A percentile compares a stretch with the other conserved stretches of the same genome.
phyloP scores from a whole-genome alignment of 92 coral and sea anemone species.

The Blastomussa wellsi region DNA sequence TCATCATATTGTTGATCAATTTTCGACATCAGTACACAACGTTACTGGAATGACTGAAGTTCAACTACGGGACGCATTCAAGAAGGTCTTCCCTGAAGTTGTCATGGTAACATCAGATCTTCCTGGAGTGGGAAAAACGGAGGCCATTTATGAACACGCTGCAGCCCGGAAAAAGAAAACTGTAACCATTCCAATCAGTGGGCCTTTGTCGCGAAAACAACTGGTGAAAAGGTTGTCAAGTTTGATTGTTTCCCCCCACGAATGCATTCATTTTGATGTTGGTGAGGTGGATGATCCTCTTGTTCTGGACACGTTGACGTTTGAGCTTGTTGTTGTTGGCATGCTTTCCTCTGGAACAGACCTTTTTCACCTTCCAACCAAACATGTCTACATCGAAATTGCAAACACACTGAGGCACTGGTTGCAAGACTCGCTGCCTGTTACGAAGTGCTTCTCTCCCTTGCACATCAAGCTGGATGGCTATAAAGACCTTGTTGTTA shows the following conservation, averaged over 20 bases:
- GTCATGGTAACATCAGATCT: slow-evolving; percentile 80
- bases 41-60: slow-evolving; percentile 84
- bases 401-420: slow-evolving; percentile 90
- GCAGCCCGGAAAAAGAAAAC: slow-evolving; percentile 50
- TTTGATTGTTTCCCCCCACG: slow-evolving; percentile 52
- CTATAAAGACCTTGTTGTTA: slow-evolving; percentile 64
- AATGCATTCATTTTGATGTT: slow-evolving; percentile 82
- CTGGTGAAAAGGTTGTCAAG: slow-evolving; percentile 65
- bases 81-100: slow-evolving; percentile 66
- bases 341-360: slow-evolving; percentile 85
- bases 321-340: slow-evolving; percentile 84
- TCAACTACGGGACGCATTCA: slow-evolving; percentile 60
- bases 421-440: slow-evolving; percentile 80
- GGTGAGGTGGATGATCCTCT: slow-evolving; percentile 89
- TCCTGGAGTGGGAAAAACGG: slow-evolving; percentile 95
- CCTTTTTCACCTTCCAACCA: slow-evolving; percentile 78
- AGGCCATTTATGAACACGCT: slow-evolving; percentile 67
- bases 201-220: slow-evolving; percentile 72
- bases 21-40: slow-evolving; percentile 72
- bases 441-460: slow-evolving; percentile 84
- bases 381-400: slow-evolving; percentile 76
- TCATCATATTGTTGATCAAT: slow-evolving; percentile 91
- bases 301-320: slow-evolving; percentile 81
- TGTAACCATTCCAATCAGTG: slow-evolving; percentile 85
- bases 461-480: slow-evolving; percentile 59